phyloP scores from a whole-genome alignment of 1,140 invertebrate species.

The Sitophilus oryzae region DNA sequence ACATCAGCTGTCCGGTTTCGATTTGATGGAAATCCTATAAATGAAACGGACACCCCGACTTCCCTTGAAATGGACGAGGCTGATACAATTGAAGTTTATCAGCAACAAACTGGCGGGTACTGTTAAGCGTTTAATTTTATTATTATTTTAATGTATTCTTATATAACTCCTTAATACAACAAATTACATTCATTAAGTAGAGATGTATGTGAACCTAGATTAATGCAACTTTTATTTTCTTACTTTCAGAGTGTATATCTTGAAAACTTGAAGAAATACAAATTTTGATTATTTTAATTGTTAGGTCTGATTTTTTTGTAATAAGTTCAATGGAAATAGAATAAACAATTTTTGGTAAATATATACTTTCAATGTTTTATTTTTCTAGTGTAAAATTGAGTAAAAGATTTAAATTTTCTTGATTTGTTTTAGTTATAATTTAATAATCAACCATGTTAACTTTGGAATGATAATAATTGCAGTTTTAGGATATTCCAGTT shows the following conservation, averaged over 20 bases:
- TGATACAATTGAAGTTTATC: constrained; percentile 92
- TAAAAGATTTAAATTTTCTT: too few relatives aligned
- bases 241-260: neutral
- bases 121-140: constrained; percentile 20
- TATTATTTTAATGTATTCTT: neutral
- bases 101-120: constrained; percentile 82
- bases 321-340: neutral
- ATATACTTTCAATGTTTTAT: neutral
- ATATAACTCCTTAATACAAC: neutral
- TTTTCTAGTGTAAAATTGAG: too few relatives aligned
- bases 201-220: neutral
- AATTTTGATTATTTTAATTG: too few relatives aligned
- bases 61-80: constrained; percentile 91
- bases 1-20: constrained; percentile 85
- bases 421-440: too few relatives aligned
- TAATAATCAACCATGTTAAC: too few relatives aligned
- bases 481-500: too few relatives aligned
- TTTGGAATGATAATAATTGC: too few relatives aligned
- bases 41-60: constrained; percentile 85
- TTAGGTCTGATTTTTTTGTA: neutral
- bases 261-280: neutral
- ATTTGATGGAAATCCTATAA: constrained; percentile 93
- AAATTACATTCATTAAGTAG: neutral
- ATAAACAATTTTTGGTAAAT: neutral
- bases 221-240: neutral